Conservation (phyloP, 1,140 invertebrate species). For the Bombus cullumanus region DNA sequence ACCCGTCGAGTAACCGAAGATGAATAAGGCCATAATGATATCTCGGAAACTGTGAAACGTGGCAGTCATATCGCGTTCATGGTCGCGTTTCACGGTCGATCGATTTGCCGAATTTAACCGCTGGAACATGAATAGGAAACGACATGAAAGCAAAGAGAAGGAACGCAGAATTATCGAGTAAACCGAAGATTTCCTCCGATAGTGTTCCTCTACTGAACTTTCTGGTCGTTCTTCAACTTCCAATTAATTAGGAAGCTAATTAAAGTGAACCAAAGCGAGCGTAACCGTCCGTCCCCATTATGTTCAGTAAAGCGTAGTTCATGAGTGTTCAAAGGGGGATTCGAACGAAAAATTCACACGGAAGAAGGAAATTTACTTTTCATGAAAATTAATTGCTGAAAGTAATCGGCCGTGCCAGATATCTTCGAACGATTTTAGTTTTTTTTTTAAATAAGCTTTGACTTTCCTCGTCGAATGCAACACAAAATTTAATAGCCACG, state of each 20-base stretch:
- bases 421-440: neutral
- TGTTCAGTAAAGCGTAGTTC: conserved; percentile 47
- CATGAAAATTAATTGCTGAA: conserved; percentile 27
- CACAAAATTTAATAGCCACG: neutral
- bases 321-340: conserved; percentile 56
- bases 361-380: neutral
- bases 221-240: conserved; percentile 47
- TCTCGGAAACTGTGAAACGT: conserved; percentile 1
- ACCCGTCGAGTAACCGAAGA: neutral
- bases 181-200: conserved; percentile 45
- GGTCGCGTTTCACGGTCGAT: conserved; percentile 19
- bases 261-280: conserved; percentile 58
- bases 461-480: neutral
- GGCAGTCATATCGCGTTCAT: conserved; percentile 17
- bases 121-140: conserved; percentile 19
- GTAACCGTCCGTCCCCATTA: conserved; percentile 52
- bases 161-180: conserved; percentile 1
- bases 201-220: conserved; percentile 30
- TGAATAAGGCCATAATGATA: conserved; percentile 10
- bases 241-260: conserved; percentile 66
- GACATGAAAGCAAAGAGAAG: conserved; percentile 17
- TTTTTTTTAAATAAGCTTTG: too few relatives aligned
- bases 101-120: conserved; percentile 13
- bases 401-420: neutral
- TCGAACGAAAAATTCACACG: conserved; percentile 24